Evolutionary conservation across 2,113 vertebrate species (phyloP).

Genomic region (Emydocephalus ijimae): DNA sequence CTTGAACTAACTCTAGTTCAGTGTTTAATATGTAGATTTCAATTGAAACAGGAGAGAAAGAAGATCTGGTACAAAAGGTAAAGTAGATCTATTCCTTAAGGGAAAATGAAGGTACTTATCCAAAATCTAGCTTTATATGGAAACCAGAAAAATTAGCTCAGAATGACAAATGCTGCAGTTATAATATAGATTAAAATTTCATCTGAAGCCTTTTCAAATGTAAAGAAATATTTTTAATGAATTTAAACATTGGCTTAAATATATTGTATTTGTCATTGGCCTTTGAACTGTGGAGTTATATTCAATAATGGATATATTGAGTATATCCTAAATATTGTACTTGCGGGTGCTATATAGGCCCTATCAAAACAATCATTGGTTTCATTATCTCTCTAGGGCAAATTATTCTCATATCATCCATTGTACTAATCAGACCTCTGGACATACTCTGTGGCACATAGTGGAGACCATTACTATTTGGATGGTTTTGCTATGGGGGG

Average conservation of each 20-base stretch:
- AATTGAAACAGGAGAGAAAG: background rate
- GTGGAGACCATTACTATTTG: background rate
- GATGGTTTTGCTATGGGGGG: no score
- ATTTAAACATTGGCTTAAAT: background rate
- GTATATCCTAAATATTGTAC: background rate
- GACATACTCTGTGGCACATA: background rate
- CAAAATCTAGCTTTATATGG: background rate
- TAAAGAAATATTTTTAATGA: background rate
- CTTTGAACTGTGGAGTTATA: background rate
- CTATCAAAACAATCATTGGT: background rate
- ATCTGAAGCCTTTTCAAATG: background rate
- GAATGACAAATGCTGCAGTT: background rate
- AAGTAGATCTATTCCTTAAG: background rate
- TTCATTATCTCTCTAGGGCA: background rate
- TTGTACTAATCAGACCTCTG: background rate
- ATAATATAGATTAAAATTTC: background rate
- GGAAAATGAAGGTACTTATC: background rate
- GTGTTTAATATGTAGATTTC: background rate
- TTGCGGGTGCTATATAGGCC: background rate
- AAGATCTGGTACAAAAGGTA: background rate
- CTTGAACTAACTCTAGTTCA: background rate
- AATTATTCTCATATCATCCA: background rate
- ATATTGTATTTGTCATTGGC: background rate
- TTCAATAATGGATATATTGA: background rate
- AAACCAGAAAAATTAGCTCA: background rate